Evolutionary conservation across 2,888 invertebrate genomes (phyloP), one percentile per base, ranked within the genome.

Genomic region (Creontiades dilutus): DNA sequence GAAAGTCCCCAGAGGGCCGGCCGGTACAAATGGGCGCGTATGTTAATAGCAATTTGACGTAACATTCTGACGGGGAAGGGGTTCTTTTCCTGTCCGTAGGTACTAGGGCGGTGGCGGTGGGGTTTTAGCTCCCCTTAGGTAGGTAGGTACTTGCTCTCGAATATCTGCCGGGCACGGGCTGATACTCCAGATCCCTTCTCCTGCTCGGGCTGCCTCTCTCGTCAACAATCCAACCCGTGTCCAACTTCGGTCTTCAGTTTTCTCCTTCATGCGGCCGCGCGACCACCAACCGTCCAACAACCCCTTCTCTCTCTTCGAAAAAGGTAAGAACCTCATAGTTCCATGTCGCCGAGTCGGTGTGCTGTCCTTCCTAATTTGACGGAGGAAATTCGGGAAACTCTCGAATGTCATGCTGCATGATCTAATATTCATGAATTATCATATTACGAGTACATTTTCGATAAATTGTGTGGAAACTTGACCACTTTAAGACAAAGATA

Each of bases 221-320:
- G 19, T 23, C 68, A 27, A 9, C n/a, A 23, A n/a, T n/a, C 68
- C 23, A 23, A 12, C 68, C 23, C 19, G 23, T 5, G 23, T 19
- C 19, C 23, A 23, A n/a, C n/a, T 68, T 27, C 68, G 3, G 68
- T 23, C 68, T 68, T 68, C 68, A 68, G 68, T 68, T 68, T 68
- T 68, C 68, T 68, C 68, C 68, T 68, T 23, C 23, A 68, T 68
- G 68, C 68, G 68, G 68, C 68, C 68, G 27, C 68, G 68, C 68
- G 68, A 68, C 13, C 68, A 68, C 23, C 68, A 11, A 23, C 27
- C 68, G 68, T 68, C 68, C 13, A 19, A 68, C 68, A 68, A 23
- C 23, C 68, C 68, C 23, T 68, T 68, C 68, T 23, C 68, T 23
- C 68, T 68, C 9, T 68, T 68, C 68, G 68, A 68, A 68, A 68